Evolutionary conservation across 2,113 vertebrate genomes (phyloP).

Genomic region (Syngnathus scovelli): DNA sequence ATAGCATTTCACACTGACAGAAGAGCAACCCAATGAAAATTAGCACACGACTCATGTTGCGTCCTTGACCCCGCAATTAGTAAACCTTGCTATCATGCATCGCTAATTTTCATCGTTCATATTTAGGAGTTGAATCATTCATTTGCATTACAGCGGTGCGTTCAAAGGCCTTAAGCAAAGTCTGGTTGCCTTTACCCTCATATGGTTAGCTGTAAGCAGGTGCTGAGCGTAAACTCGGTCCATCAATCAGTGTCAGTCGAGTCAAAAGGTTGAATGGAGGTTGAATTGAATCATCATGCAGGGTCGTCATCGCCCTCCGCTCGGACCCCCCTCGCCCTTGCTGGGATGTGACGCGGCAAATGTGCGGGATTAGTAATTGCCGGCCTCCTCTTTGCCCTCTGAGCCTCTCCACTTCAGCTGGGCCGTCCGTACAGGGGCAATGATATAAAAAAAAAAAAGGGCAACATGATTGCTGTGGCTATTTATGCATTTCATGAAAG

Average conservation of each 20-base stretch:
- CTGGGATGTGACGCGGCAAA: conserved; percentile 30
- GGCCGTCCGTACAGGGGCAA: conserved; percentile 21
- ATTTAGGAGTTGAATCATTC: not conserved
- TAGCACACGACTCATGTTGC: not conserved
- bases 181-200: not conserved
- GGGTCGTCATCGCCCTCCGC: conserved; percentile 25
- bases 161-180: not conserved
- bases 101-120: not conserved
- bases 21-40: too few species aligned
- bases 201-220: not conserved
- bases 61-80: not conserved
- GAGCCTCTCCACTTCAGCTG: conserved; percentile 15
- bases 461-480: conserved; percentile 43
- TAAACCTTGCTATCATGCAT: not conserved
- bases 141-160: not conserved
- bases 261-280: conserved; percentile 27
- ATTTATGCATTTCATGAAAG: conserved; percentile 53
- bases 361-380: conserved; percentile 32
- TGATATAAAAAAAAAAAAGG: conserved; percentile 12
- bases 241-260: conserved; percentile 36
- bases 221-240: not conserved
- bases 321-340: not conserved
- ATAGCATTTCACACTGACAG: too few species aligned
- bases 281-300: conserved; percentile 22
- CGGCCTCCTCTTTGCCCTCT: conserved; percentile 29